These are phyloP conservation scores for Drosophila persimilis DNA, from an alignment of 1,140 invertebrate species.

Conservation along the genomic window DNA sequence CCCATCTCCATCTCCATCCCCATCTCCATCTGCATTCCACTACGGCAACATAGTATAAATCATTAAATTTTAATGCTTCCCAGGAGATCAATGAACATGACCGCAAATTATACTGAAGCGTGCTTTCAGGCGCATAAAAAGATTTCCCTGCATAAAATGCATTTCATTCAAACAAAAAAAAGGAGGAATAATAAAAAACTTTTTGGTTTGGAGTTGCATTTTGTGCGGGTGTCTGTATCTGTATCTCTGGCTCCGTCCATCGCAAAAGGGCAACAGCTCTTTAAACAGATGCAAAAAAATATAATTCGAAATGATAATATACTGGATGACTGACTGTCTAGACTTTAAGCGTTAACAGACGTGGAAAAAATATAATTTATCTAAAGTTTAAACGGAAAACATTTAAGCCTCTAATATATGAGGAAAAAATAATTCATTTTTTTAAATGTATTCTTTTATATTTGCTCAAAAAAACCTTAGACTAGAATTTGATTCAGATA, in stretches of 20 bases:
- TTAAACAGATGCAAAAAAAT: conserved; percentile 42
- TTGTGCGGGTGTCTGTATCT: conserved; percentile 11
- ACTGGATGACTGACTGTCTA: conserved; percentile 34
- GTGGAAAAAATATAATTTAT: not conserved
- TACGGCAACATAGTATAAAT: conserved; percentile 65
- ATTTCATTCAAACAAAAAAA: conserved; percentile 57
- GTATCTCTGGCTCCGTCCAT: conserved; percentile 23
- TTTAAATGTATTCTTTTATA: too few relatives aligned
- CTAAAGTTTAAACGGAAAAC: not conserved
- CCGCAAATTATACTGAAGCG: conserved; percentile 81
- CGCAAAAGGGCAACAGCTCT: conserved; percentile 49
- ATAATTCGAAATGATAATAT: conserved; percentile 20
- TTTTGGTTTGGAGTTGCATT: conserved; percentile 63
- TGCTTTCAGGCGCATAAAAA: conserved; percentile 77
- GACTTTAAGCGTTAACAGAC: conserved; percentile 20
- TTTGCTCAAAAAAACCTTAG: too few relatives aligned
- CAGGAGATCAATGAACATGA: conserved; percentile 82
- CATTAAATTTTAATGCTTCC: conserved; percentile 82
- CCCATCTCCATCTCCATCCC: not conserved
- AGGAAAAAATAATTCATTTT: too few relatives aligned
- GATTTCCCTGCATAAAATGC: conserved; percentile 68
- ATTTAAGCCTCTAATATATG: not conserved
- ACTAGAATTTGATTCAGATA: too few relatives aligned
- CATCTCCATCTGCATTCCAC: not conserved
- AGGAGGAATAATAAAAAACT: conserved; percentile 51